phyloP scores from a whole-genome alignment of 2,113 vertebrate species.

The Vimba vimba region DNA sequence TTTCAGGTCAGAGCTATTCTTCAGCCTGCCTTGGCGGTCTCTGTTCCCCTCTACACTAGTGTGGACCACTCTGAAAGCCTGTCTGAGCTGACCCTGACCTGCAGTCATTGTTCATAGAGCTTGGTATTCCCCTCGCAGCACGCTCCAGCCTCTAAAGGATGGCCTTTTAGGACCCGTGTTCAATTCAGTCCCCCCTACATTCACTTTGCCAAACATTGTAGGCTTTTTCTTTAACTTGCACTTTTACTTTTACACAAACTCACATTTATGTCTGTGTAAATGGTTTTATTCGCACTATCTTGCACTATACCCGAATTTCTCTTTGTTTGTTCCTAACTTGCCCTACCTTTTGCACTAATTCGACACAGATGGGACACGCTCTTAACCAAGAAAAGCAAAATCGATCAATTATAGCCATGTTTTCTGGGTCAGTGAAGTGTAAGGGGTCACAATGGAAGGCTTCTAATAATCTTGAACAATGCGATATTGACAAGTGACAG shows the following conservation, averaged over 20 bases:
- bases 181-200: constrained; percentile 45
- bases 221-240: constrained; percentile 27
- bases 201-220: constrained; percentile 26
- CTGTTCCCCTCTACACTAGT: constrained; percentile 32
- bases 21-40: constrained; percentile 47
- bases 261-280: background rate
- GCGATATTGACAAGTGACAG: background rate
- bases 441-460: background rate
- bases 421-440: background rate
- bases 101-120: constrained; percentile 74
- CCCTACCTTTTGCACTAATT: background rate
- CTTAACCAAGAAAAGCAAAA: background rate
- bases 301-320: background rate
- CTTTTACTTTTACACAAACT: constrained; percentile 15
- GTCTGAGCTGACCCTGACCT: constrained; percentile 74
- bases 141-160: constrained; percentile 68
- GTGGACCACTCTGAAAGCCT: constrained; percentile 52
- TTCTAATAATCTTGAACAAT: background rate
- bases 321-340: constrained; percentile 4
- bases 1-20: constrained; percentile 38
- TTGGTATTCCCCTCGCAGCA: constrained; percentile 82
- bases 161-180: constrained; percentile 52
- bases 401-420: constrained; percentile 2
- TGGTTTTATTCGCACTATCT: background rate
- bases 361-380: constrained; percentile 12